Base-by-base conservation (phyloP, 2,113 vertebrate genomes). In the Tympanuchus pallidicinctus region DNA sequence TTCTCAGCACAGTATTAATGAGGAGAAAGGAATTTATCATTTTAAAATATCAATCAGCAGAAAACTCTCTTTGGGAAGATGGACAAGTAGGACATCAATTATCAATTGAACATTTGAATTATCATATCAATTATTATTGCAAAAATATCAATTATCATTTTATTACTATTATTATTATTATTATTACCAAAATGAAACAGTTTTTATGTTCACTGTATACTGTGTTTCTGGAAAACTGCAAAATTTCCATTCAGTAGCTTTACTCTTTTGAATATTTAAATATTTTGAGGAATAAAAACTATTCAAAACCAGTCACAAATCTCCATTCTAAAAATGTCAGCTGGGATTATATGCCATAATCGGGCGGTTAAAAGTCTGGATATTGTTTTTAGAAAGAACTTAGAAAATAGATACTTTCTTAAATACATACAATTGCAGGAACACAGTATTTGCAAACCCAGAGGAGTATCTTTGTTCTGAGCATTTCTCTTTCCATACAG, bases 1-100 rank as follows among this genome's bases (percentile, higher is more conserved):
- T 95, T 36, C 59, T 75, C 59, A 48, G 8, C 52, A 74, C 27
- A 43, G 7, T 28, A 34, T 57, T 54, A 75, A 75, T 54, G 8
- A 52, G 14, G 5, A 88, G n/a, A 75, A 92, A 86, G 43, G 47
- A 91, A 52, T 82, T 79, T 86, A 40, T 36, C 11, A 66, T 86
- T 88, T 20, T 72, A 91, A 64, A 64, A 40, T 64, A 18, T 36
- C 8, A 57, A 34, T 17, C 30, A 61, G 2, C 2, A 7, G 15
- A 21, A 34, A 69, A 22, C 7, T 10, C 4, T n/a, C 16, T 77
- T 71, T 77, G 14, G 16, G 74, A 71, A 4, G 19, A 66, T 10
- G 17, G 8, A 8, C 13, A 76, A 63, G 8, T 32, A 40, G 82
- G n/a, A 69, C 8, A 92, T 16, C 42, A 72, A 38, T 38, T 38